These are phyloP conservation scores for Uloborus plumipes DNA, from an alignment of 2,888 invertebrate genomes.

Conservation along the genomic window DNA sequence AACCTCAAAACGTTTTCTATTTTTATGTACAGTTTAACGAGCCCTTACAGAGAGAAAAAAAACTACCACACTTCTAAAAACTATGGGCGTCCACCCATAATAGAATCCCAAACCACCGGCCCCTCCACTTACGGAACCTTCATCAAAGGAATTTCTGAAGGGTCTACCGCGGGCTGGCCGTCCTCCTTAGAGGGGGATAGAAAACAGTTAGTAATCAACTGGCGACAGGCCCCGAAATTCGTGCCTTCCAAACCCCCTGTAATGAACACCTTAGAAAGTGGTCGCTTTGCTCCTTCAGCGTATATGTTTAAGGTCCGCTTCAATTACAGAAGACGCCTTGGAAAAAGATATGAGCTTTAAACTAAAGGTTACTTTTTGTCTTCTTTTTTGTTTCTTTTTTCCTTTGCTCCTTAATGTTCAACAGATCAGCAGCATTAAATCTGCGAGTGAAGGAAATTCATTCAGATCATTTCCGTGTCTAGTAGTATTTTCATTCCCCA, in stretches of 20 bases:
- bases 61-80: constrained; percentile 1
- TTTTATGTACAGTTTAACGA: no score
- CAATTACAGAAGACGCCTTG: constrained; percentile 39
- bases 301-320: constrained; percentile 20
- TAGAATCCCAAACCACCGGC: constrained; percentile 45
- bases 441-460: no score
- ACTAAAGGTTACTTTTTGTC: no score
- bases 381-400: no score
- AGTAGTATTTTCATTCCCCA: no score
- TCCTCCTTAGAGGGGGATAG: constrained; percentile 8
- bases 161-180: constrained; percentile 19
- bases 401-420: no score
- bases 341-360: not conserved
- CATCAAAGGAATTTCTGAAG: constrained; percentile 11
- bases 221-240: constrained; percentile 37
- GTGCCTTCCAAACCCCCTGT: constrained; percentile 40
- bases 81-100: constrained; percentile 27
- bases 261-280: constrained; percentile 35
- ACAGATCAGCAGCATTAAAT: no score
- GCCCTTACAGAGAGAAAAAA: not conserved
- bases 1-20: no score
- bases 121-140: constrained; percentile 36
- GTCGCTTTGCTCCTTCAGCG: constrained; percentile 17
- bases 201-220: constrained; percentile 48
- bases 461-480: no score